Conservation (phyloP, 2,888 invertebrate species). For the Cacoxenus indagator region DNA sequence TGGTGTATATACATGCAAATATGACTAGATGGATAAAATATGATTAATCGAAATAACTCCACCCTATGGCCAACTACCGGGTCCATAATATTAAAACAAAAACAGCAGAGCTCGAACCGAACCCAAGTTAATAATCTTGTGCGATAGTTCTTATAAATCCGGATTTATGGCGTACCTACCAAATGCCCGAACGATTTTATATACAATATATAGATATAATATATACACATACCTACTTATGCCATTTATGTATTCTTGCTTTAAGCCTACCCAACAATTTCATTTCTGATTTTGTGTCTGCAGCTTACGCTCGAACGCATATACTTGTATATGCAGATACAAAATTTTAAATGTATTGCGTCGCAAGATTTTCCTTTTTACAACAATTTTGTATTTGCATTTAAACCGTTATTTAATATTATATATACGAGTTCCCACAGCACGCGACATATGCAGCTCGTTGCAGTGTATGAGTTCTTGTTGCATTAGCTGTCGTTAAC, state of each 20-base stretch:
- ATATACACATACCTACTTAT: not conserved
- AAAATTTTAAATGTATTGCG: not conserved
- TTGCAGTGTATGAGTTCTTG: not conserved
- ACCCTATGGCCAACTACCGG: no score
- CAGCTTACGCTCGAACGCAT: not conserved
- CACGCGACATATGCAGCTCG: not conserved
- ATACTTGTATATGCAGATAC: not conserved
- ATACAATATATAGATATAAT: not conserved
- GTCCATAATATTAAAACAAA: no score
- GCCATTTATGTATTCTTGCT: constrained; percentile 1
- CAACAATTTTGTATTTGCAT: constrained; percentile 16
- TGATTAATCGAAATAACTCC: no score
- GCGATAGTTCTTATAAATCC: no score
- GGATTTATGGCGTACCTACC: no score
- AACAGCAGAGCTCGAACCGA: no score
- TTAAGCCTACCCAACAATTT: constrained; percentile 19
- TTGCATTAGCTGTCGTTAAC: not conserved
- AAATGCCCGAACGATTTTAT: no score
- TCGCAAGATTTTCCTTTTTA: not conserved
- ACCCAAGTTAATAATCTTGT: no score
- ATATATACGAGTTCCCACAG: constrained; percentile 12
- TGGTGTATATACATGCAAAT: no score
- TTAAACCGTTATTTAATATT: constrained; percentile 26
- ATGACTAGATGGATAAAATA: no score
- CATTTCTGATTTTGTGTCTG: constrained; percentile 22